Evolutionary conservation across 2,797 vertebrate species (phyloP), one percentile per base, ranked within the genome.

Genomic region (Xerus rutilus): DNA sequence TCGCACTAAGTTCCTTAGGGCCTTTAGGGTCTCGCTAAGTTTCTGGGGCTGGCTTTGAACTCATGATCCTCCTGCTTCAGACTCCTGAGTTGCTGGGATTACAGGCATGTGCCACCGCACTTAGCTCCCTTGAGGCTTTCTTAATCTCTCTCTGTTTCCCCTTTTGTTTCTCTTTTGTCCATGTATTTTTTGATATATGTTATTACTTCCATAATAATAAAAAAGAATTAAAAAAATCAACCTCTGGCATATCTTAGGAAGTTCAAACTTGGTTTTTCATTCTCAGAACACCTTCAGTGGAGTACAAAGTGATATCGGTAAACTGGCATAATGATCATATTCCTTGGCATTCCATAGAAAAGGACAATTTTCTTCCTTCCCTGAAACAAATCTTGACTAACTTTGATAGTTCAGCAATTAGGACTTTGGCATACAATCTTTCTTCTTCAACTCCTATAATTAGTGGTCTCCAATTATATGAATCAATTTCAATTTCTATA

Each of bases 401-500:
- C 96, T 97, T 96, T 94, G 97, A 97, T 97, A 88, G 96, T 97
- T 93, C 94, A 95, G 97, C 97, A 97, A 97, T 97, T 97, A 98
- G 97, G 97, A 97, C 96, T 97, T 97, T 97, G 97, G 97, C 97
- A 97, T 93, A 92, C 96, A 94, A 94, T 97, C 97, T 96, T 96
- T 97, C 97, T 97, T 97, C 97, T 96, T 96, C 95, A 85, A 96
- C 97, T 96, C 96, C 93, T 94, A 92, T 97, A 97, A 98, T 98
- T 97, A 97, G 97, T 97, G 97, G 97, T 96, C 97, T 97, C 97
- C 97, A 97, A 97, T 97, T 97, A 98, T 96, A 97, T 97, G 97
- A 97, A 97, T 98, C 97, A 97, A 97, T 97, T 98, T 98, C 97
- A 97, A 96, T 97, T 97, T 97, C 97, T 98, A 97, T 98, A 98